Evolutionary conservation across 2,113 vertebrate genomes (phyloP), one percentile per base, ranked within the genome.

Genomic region (Brachyhypopomus gauderio): DNA sequence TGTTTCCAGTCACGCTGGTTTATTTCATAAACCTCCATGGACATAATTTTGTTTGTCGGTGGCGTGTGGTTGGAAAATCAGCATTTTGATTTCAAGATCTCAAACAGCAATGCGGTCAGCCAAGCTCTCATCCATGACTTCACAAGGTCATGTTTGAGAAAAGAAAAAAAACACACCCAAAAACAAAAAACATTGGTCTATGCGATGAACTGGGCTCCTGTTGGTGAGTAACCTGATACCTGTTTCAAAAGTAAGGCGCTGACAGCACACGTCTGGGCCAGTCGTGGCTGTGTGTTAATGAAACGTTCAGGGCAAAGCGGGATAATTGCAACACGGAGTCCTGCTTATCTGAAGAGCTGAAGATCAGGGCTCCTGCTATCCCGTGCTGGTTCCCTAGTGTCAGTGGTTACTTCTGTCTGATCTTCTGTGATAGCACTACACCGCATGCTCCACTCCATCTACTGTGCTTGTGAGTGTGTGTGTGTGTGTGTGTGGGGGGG

Each of bases 61-160:
- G 55, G 88, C 85, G 90, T 92, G 88, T 84, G 89, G 88, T 84
- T 87, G 86, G 88, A 89, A 91, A 83, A 80, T 89, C 85, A 86
- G 88, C 86, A 81, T 72, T 82, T 20, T 19, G 75, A 77, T 67
- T 55, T 77, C 36, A 48, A 86, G 81, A 75, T 80, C 34, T 56
- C 52, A 82, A 41, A 75, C 38, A 27, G 77, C 77, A 85, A 83
- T 76, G 87, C 7, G 72, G 87, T 89, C 38, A 17, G 38, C 75
- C 62, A 16, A 86, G 86, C 83, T 20, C 1, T 41, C 67, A 72
- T 84, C 86, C 86, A 89, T 86, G 75, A 79, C 84, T 87, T 82
- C 77, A 88, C 77, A 82, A 86, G 58, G 27, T 60, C 85, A 75
- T 82, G 41, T 82, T 75, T 78, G 71, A 86, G 67, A 41, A 45